Evolutionary conservation across 1,140 invertebrate genomes (phyloP).

Genomic region (Thaumatotibia leucotreta): DNA sequence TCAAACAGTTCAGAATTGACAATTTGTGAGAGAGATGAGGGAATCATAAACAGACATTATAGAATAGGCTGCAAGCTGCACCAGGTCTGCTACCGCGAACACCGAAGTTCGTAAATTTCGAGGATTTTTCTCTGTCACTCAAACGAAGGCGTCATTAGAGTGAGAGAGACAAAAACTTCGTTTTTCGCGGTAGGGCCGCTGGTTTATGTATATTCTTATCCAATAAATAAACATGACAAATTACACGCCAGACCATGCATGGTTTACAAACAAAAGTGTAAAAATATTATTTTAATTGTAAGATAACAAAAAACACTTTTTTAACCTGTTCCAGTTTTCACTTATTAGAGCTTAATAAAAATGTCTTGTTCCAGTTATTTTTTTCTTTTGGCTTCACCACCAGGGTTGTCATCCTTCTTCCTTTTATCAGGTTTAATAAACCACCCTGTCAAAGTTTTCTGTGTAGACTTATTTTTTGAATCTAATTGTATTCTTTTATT

Average conservation of each 20-base stretch:
- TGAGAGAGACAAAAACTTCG: too few species aligned
- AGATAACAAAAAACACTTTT: neutral
- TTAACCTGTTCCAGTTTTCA: neutral
- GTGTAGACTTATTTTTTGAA: constrained; percentile 40
- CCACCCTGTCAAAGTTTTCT: constrained; percentile 59
- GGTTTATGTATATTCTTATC: too few species aligned
- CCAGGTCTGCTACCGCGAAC: too few species aligned
- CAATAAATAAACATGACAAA: too few species aligned
- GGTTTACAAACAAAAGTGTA: too few species aligned
- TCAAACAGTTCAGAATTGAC: constrained; percentile 60
- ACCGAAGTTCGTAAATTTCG: too few species aligned
- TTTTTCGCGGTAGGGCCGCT: too few species aligned
- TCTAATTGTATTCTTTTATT: constrained; percentile 74
- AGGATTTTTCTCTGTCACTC: too few species aligned
- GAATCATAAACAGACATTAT: neutral
- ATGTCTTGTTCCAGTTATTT: neutral
- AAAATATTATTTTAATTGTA: neutral
- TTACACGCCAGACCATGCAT: too few species aligned
- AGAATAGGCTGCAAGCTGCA: too few species aligned
- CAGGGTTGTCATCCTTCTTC: constrained; percentile 29
- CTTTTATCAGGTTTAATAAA: constrained; percentile 48
- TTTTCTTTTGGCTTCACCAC: constrained; percentile 3
- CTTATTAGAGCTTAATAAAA: neutral
- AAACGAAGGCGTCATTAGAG: too few species aligned
- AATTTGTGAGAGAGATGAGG: constrained; percentile 24